Evolutionary conservation across 1,140 invertebrate genomes (phyloP), one percentile per base, ranked within the genome.

Genomic region (Conopomorpha cramerella): DNA sequence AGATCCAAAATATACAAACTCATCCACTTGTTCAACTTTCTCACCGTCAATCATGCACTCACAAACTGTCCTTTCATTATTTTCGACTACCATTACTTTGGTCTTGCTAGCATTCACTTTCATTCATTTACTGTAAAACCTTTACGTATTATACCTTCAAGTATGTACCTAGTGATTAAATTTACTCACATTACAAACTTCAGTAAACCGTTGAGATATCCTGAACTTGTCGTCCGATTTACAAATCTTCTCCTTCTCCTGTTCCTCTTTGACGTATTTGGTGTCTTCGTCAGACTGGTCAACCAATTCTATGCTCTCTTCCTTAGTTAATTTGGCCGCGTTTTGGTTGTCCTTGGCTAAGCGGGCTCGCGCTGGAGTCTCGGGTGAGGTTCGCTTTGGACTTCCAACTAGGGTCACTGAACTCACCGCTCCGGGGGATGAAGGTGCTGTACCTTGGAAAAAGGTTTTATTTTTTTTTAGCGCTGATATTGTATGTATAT

Each of bases 391-490:
- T 30, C 60, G 58, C 34, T 76, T 76, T n/a, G 72, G 72, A 40
- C 65, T 77, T 3, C 84, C 86, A 1, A 89, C 84, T 32, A 90
- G 54, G 2, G 88, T 90, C 7, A 86, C 82, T 2, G 86, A 86
- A 47, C 86, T 89, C 1, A 88, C 53, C 37, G 86, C 88, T 19
- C 87, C 86, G 0, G 87, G 87, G 0, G 88, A 89, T 0, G 86
- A 85, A 26, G 86, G 64, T n/a, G 61, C 59, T 38, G 60, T 58
- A 17, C 62, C 66, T 76, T 30, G 25, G 7, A 7, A 8, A n/a
- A n/a, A n/a, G n/a, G n/a, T n/a, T n/a, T n/a, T n/a, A n/a, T n/a
- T n/a, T n/a, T n/a, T n/a, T n/a, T n/a, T n/a, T n/a, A n/a, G n/a
- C n/a, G n/a, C n/a, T n/a, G n/a, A n/a, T n/a, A n/a, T n/a, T n/a